A percentile compares a stretch with the other conserved stretches of the same genome.
phyloP scores from a whole-genome alignment of 64 coral and sea anemone species.

The Dendronephthya gigantea region DNA sequence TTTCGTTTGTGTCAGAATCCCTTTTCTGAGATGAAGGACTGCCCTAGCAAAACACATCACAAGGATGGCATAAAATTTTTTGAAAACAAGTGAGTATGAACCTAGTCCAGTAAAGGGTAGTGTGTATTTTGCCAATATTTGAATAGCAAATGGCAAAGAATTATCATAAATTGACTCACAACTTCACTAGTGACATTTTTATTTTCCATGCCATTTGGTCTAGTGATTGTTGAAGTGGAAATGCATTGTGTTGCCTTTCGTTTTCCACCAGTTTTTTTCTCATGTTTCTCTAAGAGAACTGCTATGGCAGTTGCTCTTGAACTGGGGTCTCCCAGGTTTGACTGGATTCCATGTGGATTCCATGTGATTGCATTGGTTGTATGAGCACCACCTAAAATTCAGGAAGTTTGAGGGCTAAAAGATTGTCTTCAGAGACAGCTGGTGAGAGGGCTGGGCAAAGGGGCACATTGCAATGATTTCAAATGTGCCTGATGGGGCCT shows the following conservation, averaged over 20 bases:
- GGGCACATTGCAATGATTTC: too few relatives aligned
- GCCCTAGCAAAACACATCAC: not conserved
- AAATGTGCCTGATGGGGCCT: too few relatives aligned
- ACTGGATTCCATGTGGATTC: not conserved
- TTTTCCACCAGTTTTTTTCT: not conserved
- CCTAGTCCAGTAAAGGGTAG: too few relatives aligned
- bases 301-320: conserved; percentile 10
- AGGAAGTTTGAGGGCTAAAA: too few relatives aligned
- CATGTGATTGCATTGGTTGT: not conserved
- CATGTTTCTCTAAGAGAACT: not conserved
- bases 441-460: too few relatives aligned
- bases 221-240: not conserved
- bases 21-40: not conserved
- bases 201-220: not conserved
- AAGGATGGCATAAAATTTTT: not conserved
- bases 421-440: too few relatives aligned
- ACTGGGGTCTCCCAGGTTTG: not conserved
- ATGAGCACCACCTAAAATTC: not conserved
- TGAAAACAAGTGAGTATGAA: too few relatives aligned
- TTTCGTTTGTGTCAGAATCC: not conserved
- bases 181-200: not conserved
- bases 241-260: not conserved
- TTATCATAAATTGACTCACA: not conserved
- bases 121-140: too few relatives aligned
- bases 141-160: not conserved